phyloP scores from a whole-genome alignment of 2,113 vertebrate genomes.

The Menura novaehollandiae region DNA sequence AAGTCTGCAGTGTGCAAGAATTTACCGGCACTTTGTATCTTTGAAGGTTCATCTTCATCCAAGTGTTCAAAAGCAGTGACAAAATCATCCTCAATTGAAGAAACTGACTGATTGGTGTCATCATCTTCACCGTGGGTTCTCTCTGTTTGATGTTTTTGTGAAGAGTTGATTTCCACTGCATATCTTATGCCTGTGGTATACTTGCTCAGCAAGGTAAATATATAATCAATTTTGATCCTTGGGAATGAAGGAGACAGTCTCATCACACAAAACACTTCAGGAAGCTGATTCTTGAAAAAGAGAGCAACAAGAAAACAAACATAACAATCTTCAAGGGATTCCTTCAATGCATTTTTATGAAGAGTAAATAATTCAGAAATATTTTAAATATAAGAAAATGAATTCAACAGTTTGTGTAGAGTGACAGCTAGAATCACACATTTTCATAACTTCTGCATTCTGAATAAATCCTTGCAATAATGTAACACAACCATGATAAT shows the following conservation, averaged over 20 bases:
- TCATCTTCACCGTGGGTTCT: slow-evolving; percentile 83
- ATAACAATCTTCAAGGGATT: not conserved
- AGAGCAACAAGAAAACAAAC: slow-evolving; percentile 16
- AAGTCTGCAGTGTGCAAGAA: not conserved
- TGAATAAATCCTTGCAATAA: not conserved
- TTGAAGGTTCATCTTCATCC: slow-evolving; percentile 87
- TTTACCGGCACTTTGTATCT: slow-evolving; percentile 69
- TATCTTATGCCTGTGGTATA: slow-evolving; percentile 85
- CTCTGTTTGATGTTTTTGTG: slow-evolving; percentile 70
- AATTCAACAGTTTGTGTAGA: not conserved
- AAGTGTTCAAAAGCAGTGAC: slow-evolving; percentile 96
- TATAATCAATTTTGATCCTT: slow-evolving; percentile 72
- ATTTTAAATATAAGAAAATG: not conserved
- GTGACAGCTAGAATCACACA: not conserved
- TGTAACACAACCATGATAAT: not conserved
- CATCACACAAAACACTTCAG: slow-evolving; percentile 87
- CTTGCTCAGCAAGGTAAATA: slow-evolving; percentile 85
- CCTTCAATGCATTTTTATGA: not conserved
- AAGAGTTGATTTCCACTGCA: slow-evolving; percentile 78
- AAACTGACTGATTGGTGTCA: slow-evolving; percentile 95
- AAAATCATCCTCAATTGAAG: slow-evolving; percentile 98
- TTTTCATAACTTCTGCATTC: not conserved
- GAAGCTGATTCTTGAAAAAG: slow-evolving; percentile 57
- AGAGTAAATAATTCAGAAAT: not conserved
- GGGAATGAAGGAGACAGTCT: slow-evolving; percentile 78